A percentile compares a stretch with the other conserved stretches of the same genome.
Evolutionary conservation across 2,113 vertebrate genomes (phyloP).

Genomic region (Macquaria australasica): DNA sequence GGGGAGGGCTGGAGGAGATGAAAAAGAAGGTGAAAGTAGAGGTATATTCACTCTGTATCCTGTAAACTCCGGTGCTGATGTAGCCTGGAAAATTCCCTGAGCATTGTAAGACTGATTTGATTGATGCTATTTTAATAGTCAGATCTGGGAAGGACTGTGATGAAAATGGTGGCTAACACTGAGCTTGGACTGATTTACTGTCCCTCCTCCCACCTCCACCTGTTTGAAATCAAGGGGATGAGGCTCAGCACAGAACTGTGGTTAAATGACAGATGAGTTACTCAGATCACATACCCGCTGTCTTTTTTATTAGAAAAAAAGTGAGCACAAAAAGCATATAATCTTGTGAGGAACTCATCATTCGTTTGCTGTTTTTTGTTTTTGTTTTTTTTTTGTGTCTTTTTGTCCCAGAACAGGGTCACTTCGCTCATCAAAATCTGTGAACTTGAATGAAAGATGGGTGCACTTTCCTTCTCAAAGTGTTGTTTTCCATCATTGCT

Average conservation of each 20-base stretch:
- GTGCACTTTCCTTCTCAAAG: background rate
- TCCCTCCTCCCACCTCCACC: background rate
- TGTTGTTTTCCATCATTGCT: background rate
- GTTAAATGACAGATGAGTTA: background rate
- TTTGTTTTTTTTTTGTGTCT: too few species aligned
- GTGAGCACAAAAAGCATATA: background rate
- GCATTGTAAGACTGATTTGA: background rate
- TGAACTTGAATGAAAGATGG: background rate
- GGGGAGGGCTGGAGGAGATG: constrained; percentile 37
- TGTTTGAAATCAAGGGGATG: background rate
- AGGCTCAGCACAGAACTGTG: background rate
- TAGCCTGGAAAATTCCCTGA: background rate
- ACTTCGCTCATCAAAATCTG: background rate
- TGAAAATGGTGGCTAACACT: background rate
- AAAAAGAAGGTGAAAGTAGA: constrained; percentile 64
- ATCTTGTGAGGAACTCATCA: background rate
- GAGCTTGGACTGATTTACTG: background rate
- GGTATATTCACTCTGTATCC: background rate
- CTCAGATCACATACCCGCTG: background rate
- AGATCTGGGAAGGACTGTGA: background rate
- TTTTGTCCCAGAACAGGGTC: background rate
- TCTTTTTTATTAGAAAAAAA: background rate
- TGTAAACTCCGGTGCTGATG: constrained; percentile 11
- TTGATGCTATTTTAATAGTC: background rate
- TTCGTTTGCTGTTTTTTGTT: background rate